Evolutionary conservation across 2,797 vertebrate species (phyloP), one percentile per base, ranked within the genome.

Genomic region (Labeo calbasu): DNA sequence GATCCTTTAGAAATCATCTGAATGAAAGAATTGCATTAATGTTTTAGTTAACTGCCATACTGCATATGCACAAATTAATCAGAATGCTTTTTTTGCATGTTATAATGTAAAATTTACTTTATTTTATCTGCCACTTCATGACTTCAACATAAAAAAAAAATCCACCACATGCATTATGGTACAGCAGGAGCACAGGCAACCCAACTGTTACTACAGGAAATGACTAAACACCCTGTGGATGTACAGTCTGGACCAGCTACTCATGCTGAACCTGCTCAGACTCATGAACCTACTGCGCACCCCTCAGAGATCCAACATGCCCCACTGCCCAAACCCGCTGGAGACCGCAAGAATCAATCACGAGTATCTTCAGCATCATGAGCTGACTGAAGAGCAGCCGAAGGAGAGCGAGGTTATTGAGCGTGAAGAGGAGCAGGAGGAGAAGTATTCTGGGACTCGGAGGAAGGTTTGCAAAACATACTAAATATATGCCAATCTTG

Each of bases 201-300:
- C 73, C 82, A 70, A 77, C 82, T 69, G 82, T 46, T 84, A 46
- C 75, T 32, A 70, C 63, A 84, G 82, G 82, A 84, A 77, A 78
- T 84, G 75, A 84, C 73, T 63, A 55, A 84, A 84, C 75, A 77
- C 82, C 82, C 75, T 23, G 82, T 78, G 82, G 82, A 70, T 84
- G 75, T 69, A 78, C 82, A 84, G 82, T 84, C 82, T 84, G 82
- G 82, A 78, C 51, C 65, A 57, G 50, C 40, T 32, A 21, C 82
- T 69, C 65, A 50, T 59, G 48, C 73, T 69, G 32, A 77, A 77
- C 82, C 72, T 77, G 36, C 51, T 69, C 61, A 83, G 32, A 77
- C 17, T 77, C 81, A 77, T 28, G 63, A 5, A 15, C 72, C 82
- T 50, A 57, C 75, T 57, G 73, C 21, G 82, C 28, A 36, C 61